phyloP scores from a whole-genome alignment of 2,113 vertebrate species.

The Chionomys nivalis region DNA sequence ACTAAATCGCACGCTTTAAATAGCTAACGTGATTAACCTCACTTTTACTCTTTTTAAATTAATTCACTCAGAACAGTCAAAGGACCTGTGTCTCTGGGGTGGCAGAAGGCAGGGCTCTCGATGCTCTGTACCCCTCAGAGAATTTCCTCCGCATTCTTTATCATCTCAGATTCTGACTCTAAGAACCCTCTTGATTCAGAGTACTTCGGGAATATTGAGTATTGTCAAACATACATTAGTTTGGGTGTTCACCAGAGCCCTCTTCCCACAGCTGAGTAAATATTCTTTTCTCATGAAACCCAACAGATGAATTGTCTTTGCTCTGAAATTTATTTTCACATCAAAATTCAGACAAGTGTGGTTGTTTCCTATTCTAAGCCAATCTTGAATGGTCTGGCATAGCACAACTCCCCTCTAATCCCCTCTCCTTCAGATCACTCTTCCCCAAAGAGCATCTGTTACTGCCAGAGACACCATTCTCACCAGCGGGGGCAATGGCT shows the following conservation, averaged over 20 bases:
- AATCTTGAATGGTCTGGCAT: slow-evolving; percentile 53
- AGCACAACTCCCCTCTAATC: background rate
- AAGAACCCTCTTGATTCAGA: slow-evolving; percentile 45
- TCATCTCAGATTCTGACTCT: slow-evolving; percentile 52
- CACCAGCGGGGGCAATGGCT: background rate
- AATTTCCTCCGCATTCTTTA: slow-evolving; percentile 39
- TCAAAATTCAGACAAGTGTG: slow-evolving; percentile 69
- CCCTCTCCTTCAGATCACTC: background rate
- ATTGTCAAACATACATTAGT: slow-evolving; percentile 76
- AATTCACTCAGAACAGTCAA: background rate
- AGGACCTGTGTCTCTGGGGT: background rate
- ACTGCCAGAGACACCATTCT: background rate
- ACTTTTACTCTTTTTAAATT: background rate
- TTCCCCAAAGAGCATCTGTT: slow-evolving; percentile 31
- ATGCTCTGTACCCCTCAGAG: background rate
- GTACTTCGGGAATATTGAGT: slow-evolving; percentile 76
- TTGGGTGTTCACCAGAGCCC: slow-evolving; percentile 62
- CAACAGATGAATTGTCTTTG: slow-evolving; percentile 68
- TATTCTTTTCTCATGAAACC: slow-evolving; percentile 55
- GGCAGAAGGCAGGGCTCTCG: background rate
- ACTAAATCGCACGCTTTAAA: background rate
- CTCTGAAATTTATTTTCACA: slow-evolving; percentile 53
- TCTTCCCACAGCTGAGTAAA: slow-evolving; percentile 73
- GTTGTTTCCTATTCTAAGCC: slow-evolving; percentile 28
- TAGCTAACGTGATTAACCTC: background rate